phyloP scores from a whole-genome alignment of 2,113 vertebrate genomes.

The Nothobranchius furzeri region DNA sequence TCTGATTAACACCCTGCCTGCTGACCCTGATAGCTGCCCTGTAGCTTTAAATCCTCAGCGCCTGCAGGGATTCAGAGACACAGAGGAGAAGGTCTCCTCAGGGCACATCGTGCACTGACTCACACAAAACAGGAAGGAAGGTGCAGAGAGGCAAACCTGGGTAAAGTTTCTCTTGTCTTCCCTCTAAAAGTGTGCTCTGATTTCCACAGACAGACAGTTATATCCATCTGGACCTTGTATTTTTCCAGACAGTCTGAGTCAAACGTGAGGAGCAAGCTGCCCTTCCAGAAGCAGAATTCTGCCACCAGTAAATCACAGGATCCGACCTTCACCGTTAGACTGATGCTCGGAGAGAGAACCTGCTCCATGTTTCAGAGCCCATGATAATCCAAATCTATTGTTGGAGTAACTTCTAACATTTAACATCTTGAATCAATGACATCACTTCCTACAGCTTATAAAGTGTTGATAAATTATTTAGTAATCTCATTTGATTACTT shows the following conservation, averaged over 20 bases:
- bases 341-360: neutral
- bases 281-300: slow-evolving; percentile 20
- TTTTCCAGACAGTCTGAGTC: slow-evolving; percentile 26
- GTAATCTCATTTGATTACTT: slow-evolving; percentile 5
- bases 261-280: slow-evolving; percentile 28
- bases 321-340: slow-evolving; percentile 28
- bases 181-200: slow-evolving; percentile 38
- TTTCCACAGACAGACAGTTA: slow-evolving; percentile 42
- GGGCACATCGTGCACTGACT: slow-evolving; percentile 46
- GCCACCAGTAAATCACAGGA: slow-evolving; percentile 57
- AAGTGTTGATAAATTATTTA: slow-evolving; percentile 20
- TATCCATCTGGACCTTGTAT: slow-evolving; percentile 61
- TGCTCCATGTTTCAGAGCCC: slow-evolving; percentile 33
- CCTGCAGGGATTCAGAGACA: slow-evolving; percentile 36
- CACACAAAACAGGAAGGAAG: slow-evolving; percentile 9
- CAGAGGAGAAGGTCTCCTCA: slow-evolving; percentile 38
- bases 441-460: neutral
- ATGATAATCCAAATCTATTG: too few species aligned
- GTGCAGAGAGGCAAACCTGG: slow-evolving; percentile 21
- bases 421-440: neutral
- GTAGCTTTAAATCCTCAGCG: slow-evolving; percentile 45
- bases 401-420: neutral
- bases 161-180: slow-evolving; percentile 31
- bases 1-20: slow-evolving; percentile 54
- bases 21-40: slow-evolving; percentile 42